Evolutionary conservation across 2,797 vertebrate genomes (phyloP).

Genomic region (Jordanella pulchra): DNA sequence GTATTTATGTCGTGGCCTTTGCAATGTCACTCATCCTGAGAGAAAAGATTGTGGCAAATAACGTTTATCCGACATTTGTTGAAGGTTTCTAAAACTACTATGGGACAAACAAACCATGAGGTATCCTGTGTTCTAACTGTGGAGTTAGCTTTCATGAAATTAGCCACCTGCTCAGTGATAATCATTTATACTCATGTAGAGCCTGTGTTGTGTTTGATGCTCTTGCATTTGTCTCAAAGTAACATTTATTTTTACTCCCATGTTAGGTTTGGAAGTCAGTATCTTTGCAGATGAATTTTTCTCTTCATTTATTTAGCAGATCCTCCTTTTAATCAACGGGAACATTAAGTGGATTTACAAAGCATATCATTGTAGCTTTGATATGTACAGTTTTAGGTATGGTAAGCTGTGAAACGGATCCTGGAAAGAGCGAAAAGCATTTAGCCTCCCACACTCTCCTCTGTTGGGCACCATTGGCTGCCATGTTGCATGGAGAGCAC

Average conservation of each 20-base stretch:
- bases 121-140: neutral
- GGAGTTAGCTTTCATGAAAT: neutral
- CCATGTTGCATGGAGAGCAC: no score
- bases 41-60: conserved; percentile 2
- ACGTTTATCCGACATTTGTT: conserved; percentile 6
- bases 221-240: neutral
- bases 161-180: neutral
- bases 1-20: conserved; percentile 7
- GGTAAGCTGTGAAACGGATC: no score
- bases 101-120: neutral
- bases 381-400: no score
- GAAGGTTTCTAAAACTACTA: conserved; percentile 10
- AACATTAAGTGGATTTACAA: no score
- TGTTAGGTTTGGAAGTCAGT: neutral
- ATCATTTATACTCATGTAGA: neutral
- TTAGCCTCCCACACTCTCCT: no score
- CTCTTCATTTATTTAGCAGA: no score
- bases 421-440: no score
- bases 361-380: no score
- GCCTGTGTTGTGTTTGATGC: neutral
- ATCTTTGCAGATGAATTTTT: no score
- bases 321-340: no score
- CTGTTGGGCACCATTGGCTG: no score
- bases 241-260: neutral
- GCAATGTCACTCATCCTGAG: neutral